Conservation (phyloP, 2,888 invertebrate genomes). For the Coecobrya sp. region DNA sequence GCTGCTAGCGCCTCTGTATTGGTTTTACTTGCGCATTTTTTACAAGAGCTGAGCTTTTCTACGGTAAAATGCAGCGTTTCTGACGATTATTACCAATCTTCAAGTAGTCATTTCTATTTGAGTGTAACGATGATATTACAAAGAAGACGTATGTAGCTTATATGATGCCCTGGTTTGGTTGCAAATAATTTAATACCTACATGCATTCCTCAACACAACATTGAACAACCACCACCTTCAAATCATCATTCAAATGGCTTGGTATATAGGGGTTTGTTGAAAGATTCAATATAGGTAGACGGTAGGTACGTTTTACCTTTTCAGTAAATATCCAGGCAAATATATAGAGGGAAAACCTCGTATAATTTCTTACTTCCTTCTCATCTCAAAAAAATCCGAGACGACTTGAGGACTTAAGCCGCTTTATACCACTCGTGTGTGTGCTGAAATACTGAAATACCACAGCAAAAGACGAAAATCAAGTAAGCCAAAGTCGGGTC, state of each 20-base stretch:
- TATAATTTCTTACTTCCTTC: constrained; percentile 48
- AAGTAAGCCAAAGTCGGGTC: constrained; percentile 73
- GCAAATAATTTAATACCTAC: constrained; percentile 67
- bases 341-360: neutral
- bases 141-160: neutral
- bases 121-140: neutral
- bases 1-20: constrained; percentile 25
- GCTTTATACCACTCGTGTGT: constrained; percentile 66
- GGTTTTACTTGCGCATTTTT: constrained; percentile 17
- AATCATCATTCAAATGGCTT: neutral
- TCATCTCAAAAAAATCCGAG: constrained; percentile 67
- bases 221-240: neutral
- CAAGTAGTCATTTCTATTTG: constrained; percentile 25
- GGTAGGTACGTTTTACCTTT: neutral
- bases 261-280: neutral
- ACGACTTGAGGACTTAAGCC: constrained; percentile 65
- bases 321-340: constrained; percentile 12
- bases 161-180: too few relatives aligned
- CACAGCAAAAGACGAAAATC: constrained; percentile 57
- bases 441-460: constrained; percentile 60
- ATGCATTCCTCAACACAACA: neutral
- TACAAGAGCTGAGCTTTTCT: neutral
- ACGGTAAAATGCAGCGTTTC: neutral
- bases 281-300: neutral
- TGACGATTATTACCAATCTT: constrained; percentile 36